Evolutionary conservation across 2,113 vertebrate genomes (phyloP).

Genomic region (Proterorhinus semilunaris): DNA sequence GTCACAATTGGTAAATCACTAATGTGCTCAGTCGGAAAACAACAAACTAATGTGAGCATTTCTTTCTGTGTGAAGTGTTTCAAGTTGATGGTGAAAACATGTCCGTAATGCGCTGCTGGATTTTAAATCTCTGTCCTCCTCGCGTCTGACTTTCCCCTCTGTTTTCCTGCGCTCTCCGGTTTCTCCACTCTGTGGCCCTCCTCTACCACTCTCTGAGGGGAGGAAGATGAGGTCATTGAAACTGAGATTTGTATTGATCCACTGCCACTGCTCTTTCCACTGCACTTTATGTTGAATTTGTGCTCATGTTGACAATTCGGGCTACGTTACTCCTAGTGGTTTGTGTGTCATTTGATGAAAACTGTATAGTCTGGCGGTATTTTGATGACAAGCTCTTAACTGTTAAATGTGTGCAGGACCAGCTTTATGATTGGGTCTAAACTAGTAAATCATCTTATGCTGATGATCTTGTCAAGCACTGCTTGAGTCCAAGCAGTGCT

Average conservation of each 20-base stretch:
- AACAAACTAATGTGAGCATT: too few relatives aligned
- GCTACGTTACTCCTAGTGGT: neutral
- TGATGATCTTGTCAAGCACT: too few relatives aligned
- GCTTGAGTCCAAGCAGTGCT: too few relatives aligned
- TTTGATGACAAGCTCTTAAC: neutral
- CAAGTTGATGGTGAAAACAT: conserved; percentile 43
- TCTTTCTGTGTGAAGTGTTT: conserved; percentile 17
- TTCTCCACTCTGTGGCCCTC: conserved; percentile 6
- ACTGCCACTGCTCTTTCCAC: conserved; percentile 11
- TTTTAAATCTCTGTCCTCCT: conserved; percentile 34
- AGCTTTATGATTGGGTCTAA: too few relatives aligned
- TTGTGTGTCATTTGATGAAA: neutral
- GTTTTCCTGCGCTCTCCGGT: conserved; percentile 30
- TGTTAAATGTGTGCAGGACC: too few relatives aligned
- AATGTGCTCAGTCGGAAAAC: too few relatives aligned
- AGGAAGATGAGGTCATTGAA: conserved; percentile 65
- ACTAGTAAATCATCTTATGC: too few relatives aligned
- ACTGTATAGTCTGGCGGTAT: neutral
- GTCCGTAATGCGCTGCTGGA: conserved; percentile 8
- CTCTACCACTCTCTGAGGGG: conserved; percentile 6
- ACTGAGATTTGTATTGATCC: conserved; percentile 61
- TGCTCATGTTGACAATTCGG: neutral
- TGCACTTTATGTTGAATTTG: conserved; percentile 1
- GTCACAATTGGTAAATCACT: too few relatives aligned
- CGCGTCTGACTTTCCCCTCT: conserved; percentile 44